Evolutionary conservation across 2,113 vertebrate species (phyloP).

Genomic region (Seriola quinqueradiata): DNA sequence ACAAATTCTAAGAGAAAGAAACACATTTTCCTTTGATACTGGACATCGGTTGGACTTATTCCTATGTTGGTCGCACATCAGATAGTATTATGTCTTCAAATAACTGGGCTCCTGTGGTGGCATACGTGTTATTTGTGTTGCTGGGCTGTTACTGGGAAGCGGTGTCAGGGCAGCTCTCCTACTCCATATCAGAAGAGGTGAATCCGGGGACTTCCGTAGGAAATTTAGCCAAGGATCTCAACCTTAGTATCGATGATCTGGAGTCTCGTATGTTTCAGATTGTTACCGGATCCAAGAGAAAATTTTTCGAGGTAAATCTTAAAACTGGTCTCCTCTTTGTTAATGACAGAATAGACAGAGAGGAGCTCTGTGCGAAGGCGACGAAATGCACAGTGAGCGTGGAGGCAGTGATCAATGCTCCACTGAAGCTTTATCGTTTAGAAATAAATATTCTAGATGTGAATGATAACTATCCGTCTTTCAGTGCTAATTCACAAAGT

Average conservation of each 20-base stretch:
- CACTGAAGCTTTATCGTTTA: slow-evolving; percentile 75
- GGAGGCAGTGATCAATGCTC: slow-evolving; percentile 78
- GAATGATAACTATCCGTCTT: slow-evolving; percentile 80
- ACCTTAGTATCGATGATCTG: slow-evolving; percentile 69
- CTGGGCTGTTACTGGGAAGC: slow-evolving; percentile 42
- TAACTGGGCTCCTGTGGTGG: slow-evolving; percentile 3
- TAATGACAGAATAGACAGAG: slow-evolving; percentile 76
- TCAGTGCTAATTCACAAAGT: slow-evolving; percentile 41
- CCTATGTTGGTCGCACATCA: not conserved
- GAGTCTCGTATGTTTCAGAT: slow-evolving; percentile 75
- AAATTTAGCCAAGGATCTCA: slow-evolving; percentile 81
- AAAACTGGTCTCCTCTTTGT: slow-evolving; percentile 79
- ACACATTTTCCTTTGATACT: not conserved
- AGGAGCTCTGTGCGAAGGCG: slow-evolving; percentile 73
- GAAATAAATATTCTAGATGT: slow-evolving; percentile 79
- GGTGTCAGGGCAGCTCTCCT: slow-evolving; percentile 62
- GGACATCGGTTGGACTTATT: not conserved
- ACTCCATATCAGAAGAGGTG: slow-evolving; percentile 78
- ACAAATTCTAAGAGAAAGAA: not conserved
- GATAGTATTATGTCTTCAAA: slow-evolving; percentile 57
- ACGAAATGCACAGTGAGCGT: slow-evolving; percentile 68
- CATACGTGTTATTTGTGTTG: slow-evolving; percentile 21
- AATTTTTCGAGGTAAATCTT: slow-evolving; percentile 79
- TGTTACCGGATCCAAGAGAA: slow-evolving; percentile 61
- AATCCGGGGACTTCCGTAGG: slow-evolving; percentile 77